phyloP scores from a whole-genome alignment of 1,140 invertebrate species.

The Bradynema listronoti region DNA sequence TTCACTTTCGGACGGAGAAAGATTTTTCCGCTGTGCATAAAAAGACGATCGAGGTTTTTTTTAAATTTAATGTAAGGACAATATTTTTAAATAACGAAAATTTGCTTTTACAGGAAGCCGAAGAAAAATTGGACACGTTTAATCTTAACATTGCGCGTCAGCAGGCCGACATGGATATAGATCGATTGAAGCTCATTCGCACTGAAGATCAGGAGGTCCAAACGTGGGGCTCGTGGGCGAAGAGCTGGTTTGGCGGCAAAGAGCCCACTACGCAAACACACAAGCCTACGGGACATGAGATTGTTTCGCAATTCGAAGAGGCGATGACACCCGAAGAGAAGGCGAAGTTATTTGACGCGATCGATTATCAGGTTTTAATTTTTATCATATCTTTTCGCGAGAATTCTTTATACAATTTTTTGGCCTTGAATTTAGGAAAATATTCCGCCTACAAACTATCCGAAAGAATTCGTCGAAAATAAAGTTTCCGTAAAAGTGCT shows the following conservation, averaged over 20 bases:
- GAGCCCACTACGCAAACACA: conserved; percentile 27
- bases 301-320: conserved; percentile 37
- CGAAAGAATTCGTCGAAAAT: conserved; percentile 56
- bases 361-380: conserved; percentile 80
- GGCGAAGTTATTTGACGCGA: conserved; percentile 80
- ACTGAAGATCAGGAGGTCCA: conserved; percentile 62
- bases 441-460: conserved; percentile 58
- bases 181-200: conserved; percentile 61
- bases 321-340: conserved; percentile 88
- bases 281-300: conserved; percentile 19
- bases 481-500: conserved; percentile 40
- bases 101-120: conserved; percentile 44
- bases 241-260: conserved; percentile 64
- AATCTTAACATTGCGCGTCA: conserved; percentile 84
- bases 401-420: conserved; percentile 10
- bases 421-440: conserved; percentile 45
- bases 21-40: conserved; percentile 60
- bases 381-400: background rate
- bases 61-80: no score
- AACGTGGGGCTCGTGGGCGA: conserved; percentile 65
- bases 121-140: conserved; percentile 71
- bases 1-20: conserved; percentile 69
- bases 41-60: conserved; percentile 16
- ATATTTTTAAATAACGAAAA: conserved; percentile 6
- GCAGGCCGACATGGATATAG: conserved; percentile 75